These are phyloP conservation scores for Oncorhynchus keta DNA, from an alignment of 2,113 vertebrate genomes.

Conservation along the genomic window DNA sequence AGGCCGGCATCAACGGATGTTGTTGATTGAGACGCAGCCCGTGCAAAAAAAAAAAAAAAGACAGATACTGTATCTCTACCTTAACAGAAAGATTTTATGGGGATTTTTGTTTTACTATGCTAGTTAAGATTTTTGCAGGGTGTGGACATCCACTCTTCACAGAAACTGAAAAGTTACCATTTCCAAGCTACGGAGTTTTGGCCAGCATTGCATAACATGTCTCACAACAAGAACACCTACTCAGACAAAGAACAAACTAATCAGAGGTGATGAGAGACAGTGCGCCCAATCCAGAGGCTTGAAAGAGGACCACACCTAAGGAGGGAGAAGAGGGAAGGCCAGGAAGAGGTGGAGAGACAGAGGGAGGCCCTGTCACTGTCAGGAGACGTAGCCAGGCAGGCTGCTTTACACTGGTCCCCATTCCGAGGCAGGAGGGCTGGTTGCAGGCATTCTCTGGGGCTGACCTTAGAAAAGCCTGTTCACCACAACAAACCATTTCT, in stretches of 20 bases:
- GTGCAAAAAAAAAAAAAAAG: too few species aligned
- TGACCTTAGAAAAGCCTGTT: conserved; percentile 66
- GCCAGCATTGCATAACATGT: conserved; percentile 40
- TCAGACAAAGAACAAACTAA: conserved; percentile 35
- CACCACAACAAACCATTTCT: conserved; percentile 57
- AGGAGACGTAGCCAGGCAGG: background rate
- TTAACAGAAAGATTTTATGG: too few species aligned
- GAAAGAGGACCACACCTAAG: conserved; percentile 22
- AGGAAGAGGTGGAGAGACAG: background rate
- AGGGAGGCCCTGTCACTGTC: background rate
- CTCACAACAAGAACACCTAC: conserved; percentile 36
- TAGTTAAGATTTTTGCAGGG: too few species aligned
- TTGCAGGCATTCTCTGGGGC: conserved; percentile 55
- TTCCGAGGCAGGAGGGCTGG: conserved; percentile 68
- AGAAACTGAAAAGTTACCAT: background rate
- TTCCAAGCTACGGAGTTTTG: conserved; percentile 20
- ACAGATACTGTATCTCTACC: too few species aligned
- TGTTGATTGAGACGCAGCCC: too few species aligned
- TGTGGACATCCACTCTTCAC: too few species aligned
- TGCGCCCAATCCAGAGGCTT: conserved; percentile 18
- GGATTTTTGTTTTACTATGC: too few species aligned
- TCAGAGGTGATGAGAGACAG: background rate
- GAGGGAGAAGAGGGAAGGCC: conserved; percentile 1
- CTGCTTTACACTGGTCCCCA: conserved; percentile 55
- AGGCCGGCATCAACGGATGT: too few species aligned